phyloP scores from a whole-genome alignment of 2,888 invertebrate species.

The Aphidoletes aphidimyza region DNA sequence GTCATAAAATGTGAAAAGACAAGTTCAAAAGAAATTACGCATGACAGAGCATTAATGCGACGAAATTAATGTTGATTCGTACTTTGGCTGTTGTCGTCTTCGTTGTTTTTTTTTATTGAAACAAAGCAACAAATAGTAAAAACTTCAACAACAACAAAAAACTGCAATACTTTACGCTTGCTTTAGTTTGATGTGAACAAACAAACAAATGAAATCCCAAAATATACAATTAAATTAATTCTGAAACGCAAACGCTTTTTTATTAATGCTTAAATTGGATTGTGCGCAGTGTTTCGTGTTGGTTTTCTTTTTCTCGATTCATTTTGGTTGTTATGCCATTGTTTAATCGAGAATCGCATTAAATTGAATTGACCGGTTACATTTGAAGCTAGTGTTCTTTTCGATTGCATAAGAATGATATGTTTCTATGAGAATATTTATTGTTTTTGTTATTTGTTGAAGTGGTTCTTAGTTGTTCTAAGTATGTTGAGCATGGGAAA shows the following conservation, averaged over 20 bases:
- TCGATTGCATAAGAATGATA: neutral
- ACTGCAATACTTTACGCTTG: neutral
- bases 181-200: neutral
- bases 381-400: neutral
- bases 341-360: neutral
- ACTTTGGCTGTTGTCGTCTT: neutral
- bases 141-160: neutral
- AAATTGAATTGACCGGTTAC: slow-evolving; percentile 30
- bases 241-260: neutral
- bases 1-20: neutral
- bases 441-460: too few relatives aligned
- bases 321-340: neutral
- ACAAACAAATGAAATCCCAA: too few relatives aligned
- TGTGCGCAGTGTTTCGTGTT: slow-evolving; percentile 5
- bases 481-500: neutral
- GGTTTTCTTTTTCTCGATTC: too few relatives aligned
- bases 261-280: neutral
- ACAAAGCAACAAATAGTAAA: neutral
- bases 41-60: slow-evolving; percentile 13
- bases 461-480: neutral
- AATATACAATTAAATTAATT: slow-evolving; percentile 27
- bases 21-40: slow-evolving; percentile 29
- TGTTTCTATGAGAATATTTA: neutral
- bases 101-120: too few relatives aligned
- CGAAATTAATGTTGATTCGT: neutral